Evolutionary conservation across 2,797 vertebrate genomes (phyloP).

Genomic region (Oryzias dopingdopingensis): DNA sequence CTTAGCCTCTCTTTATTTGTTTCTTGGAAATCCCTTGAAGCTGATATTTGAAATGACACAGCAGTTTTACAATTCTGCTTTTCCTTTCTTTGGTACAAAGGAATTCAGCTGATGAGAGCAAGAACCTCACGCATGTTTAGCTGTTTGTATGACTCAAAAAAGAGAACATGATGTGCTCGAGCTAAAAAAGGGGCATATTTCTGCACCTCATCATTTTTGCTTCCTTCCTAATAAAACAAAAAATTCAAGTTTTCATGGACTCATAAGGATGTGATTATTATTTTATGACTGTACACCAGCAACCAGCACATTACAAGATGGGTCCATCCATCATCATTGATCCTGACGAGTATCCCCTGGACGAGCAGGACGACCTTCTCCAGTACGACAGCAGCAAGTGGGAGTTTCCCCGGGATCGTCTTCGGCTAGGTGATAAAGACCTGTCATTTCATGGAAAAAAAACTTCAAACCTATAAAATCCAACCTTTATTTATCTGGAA

Average conservation of each 20-base stretch:
- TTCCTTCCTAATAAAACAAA: neutral
- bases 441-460: neutral
- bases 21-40: conserved; percentile 7
- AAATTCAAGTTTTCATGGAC: neutral
- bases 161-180: conserved; percentile 25
- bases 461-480: neutral
- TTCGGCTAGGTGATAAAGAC: conserved; percentile 81
- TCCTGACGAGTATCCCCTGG: conserved; percentile 89
- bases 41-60: conserved; percentile 3
- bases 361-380: conserved; percentile 90
- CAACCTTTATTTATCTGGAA: neutral
- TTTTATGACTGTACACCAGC: conserved; percentile 50
- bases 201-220: neutral
- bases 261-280: neutral
- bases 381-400: conserved; percentile 93
- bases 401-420: conserved; percentile 92
- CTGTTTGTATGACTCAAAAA: neutral
- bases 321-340: conserved; percentile 95
- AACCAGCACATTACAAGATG: conserved; percentile 87
- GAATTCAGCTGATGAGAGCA: neutral
- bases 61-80: neutral
- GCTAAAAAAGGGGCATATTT: neutral
- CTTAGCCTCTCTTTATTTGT: neutral
- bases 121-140: conserved; percentile 25
- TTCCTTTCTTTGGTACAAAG: neutral